Conservation (phyloP, 2,113 vertebrate species). For the Halichoeres trimaculatus region DNA sequence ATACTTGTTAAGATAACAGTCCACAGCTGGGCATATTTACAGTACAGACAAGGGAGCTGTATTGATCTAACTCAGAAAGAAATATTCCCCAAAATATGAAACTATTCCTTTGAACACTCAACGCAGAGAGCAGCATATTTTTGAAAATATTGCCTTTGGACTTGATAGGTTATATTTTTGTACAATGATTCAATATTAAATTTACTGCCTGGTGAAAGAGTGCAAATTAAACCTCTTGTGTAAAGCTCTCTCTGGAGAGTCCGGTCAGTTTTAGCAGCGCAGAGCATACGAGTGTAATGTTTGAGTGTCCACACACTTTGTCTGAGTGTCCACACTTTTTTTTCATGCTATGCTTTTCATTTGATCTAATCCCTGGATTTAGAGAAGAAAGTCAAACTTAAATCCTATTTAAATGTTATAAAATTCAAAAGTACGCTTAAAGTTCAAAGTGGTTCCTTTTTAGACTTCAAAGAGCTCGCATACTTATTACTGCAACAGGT, state of each 20-base stretch:
- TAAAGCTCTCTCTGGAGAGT: background rate
- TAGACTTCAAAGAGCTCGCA: background rate
- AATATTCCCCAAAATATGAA: background rate
- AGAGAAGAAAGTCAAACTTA: background rate
- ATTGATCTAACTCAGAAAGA: too few relatives aligned
- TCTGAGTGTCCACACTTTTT: background rate
- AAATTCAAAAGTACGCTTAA: background rate
- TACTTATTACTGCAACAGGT: constrained; percentile 31
- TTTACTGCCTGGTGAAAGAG: background rate
- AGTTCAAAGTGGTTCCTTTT: background rate
- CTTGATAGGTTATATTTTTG: background rate
- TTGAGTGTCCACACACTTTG: background rate
- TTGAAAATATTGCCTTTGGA: background rate
- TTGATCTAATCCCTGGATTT: constrained; percentile 2
- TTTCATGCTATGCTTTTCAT: background rate
- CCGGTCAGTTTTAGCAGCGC: background rate
- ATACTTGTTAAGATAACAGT: too few relatives aligned
- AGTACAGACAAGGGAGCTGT: too few relatives aligned
- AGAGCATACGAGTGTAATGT: background rate
- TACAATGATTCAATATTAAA: background rate
- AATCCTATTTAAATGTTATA: background rate
- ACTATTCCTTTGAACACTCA: background rate
- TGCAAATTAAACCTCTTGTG: background rate
- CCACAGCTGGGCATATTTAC: too few relatives aligned
- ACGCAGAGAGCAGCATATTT: background rate